A percentile compares a stretch with the other conserved stretches of the same genome.
These are phyloP conservation scores for Altica lythri DNA, from an alignment of 2,888 invertebrate genomes.

Conservation along the genomic window DNA sequence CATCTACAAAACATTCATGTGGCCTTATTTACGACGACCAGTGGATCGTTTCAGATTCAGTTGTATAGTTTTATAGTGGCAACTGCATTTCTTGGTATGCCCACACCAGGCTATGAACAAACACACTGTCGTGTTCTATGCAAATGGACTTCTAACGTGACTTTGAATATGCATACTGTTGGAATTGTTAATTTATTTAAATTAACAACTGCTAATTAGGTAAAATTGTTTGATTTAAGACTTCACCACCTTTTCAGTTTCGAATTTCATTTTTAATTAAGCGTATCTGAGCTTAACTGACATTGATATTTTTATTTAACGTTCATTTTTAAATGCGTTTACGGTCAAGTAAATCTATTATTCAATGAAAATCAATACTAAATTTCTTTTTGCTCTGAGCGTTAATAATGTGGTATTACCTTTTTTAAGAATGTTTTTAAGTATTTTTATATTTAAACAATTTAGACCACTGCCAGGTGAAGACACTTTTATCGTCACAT, in stretches of 20 bases:
- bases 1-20: constrained; percentile 26
- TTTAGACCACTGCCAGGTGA: too few species aligned
- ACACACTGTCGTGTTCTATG: constrained; percentile 19
- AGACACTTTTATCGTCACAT: too few species aligned
- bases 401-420: too few species aligned
- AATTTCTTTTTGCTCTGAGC: too few species aligned
- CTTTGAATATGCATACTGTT: constrained; percentile 45
- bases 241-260: constrained; percentile 41
- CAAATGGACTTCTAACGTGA: constrained; percentile 43
- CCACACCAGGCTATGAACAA: constrained; percentile 20
- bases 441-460: too few species aligned
- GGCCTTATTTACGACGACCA: constrained; percentile 25
- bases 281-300: constrained; percentile 8
- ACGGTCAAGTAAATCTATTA: too few species aligned
- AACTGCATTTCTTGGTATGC: constrained; percentile 24
- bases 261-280: constrained; percentile 28
- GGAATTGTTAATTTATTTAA: constrained; percentile 45
- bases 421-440: too few species aligned
- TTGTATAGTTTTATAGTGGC: constrained; percentile 24
- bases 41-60: constrained; percentile 25
- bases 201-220: constrained; percentile 41
- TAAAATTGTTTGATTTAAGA: constrained; percentile 42
- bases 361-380: too few species aligned
- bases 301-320: constrained; percentile 13
- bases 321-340: too few species aligned